Percentiles rank a stretch among this genome's conserved stretches.
Evolutionary conservation across 2,797 vertebrate species (phyloP).

Genomic region (Leptodactylus fallax): DNA sequence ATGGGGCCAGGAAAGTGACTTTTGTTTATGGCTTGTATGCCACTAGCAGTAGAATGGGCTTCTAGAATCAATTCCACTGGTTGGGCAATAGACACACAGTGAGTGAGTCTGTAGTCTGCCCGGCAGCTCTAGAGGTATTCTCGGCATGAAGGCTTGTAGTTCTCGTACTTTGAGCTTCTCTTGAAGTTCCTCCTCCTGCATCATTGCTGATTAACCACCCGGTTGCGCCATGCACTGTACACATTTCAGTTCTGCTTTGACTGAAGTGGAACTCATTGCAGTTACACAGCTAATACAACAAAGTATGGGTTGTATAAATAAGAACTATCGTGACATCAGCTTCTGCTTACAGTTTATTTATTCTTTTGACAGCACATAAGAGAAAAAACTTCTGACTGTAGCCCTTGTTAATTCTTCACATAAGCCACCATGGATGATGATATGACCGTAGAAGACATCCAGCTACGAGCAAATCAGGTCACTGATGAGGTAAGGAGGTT

Average conservation of each 20-base stretch:
- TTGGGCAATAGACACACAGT: too few species aligned
- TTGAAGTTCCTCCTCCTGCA: not conserved
- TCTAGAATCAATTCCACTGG: too few species aligned
- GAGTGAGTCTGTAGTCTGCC: too few species aligned
- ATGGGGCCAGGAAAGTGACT: too few species aligned
- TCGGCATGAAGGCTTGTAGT: not conserved
- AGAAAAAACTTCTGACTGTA: not conserved
- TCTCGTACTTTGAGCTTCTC: not conserved
- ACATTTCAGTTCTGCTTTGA: not conserved
- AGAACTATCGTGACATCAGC: not conserved
- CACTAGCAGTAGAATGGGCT: too few species aligned
- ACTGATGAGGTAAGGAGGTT: constrained; percentile 88
- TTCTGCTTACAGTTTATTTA: not conserved
- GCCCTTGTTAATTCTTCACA: not conserved
- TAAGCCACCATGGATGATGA: constrained; percentile 88
- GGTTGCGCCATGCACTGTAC: not conserved
- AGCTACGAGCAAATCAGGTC: constrained; percentile 87
- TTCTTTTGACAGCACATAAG: not conserved
- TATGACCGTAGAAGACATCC: constrained; percentile 87
- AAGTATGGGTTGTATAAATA: not conserved
- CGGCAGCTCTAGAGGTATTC: not conserved
- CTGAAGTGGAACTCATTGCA: not conserved
- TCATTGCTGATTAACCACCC: not conserved
- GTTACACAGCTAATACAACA: not conserved
- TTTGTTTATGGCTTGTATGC: too few species aligned